Conservation (phyloP, 2,888 invertebrate species). For the Tuta absoluta region DNA sequence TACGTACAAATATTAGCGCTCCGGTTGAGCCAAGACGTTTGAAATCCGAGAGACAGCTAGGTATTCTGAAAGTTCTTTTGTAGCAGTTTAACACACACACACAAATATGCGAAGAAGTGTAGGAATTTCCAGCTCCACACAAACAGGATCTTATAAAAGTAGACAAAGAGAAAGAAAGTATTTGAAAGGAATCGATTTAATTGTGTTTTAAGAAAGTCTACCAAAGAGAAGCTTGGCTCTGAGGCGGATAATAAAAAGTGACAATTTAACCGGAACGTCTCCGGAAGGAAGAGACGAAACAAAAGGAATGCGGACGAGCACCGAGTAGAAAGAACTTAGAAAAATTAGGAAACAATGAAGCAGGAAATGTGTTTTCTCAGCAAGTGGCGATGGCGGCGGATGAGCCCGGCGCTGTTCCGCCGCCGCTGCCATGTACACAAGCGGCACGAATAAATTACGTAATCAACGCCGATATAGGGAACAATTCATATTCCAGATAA, state of each 20-base stretch:
- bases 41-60: conserved; percentile 1
- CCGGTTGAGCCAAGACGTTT: conserved; percentile 12
- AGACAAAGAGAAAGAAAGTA: conserved; percentile 26
- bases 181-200: conserved; percentile 34
- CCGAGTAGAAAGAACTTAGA: conserved; percentile 63
- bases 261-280: conserved; percentile 68
- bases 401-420: conserved; percentile 13
- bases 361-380: conserved; percentile 68
- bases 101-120: conserved; percentile 15
- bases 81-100: conserved; percentile 13
- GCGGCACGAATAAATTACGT: conserved; percentile 11
- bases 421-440: background rate
- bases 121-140: conserved; percentile 4
- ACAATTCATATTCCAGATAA: background rate
- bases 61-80: conserved; percentile 18
- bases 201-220: conserved; percentile 30
- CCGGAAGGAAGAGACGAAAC: conserved; percentile 65
- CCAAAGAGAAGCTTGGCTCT: conserved; percentile 44
- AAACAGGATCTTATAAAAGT: conserved; percentile 22
- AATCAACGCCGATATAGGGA: conserved; percentile 13
- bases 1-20: conserved; percentile 7
- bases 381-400: conserved; percentile 42
- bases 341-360: conserved; percentile 73
- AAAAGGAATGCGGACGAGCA: conserved; percentile 57
- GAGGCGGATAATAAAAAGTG: conserved; percentile 65